Evolutionary conservation across 1,140 invertebrate species (phyloP), one percentile per base, ranked within the genome.

Genomic region (Saxidomus purpurata): DNA sequence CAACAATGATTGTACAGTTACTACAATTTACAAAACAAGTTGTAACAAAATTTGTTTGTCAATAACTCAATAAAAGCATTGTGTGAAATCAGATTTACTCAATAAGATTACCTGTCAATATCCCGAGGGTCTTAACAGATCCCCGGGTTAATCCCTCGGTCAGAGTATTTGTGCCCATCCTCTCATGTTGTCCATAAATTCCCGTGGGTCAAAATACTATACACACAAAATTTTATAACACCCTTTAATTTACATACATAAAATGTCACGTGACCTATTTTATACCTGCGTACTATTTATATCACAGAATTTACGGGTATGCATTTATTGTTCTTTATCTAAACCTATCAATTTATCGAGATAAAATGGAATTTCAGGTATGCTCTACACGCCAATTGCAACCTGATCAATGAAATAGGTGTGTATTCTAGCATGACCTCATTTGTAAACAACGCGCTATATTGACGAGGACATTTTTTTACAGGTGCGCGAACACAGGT

Each of bases 211-310:
- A 84, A 47, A 34, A 38, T 38, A 38, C 38, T 81, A 52, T 17
- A 49, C 40, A 31, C 59, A 84, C 63, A 63, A 22, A 69, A 25
- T 38, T 61, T 22, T 71, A 47, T 47, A 67, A 69, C 61, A 69
- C 61, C 82, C 38, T 59, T 43, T 19, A 84, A 84, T 84, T 69
- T 69, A 84, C 61, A 47, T 84, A 84, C 61, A 84, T 40, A 84
- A 69, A 52, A 8, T 82, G 40, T 63, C 80, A 61, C 80, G 38
- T 63, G 74, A 77, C 74, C 40, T 77, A 77, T 40, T 19, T 71
- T 38, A 8, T 40, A 40, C 43, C 74, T 77, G 43, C 25, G 25
- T 77, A 47, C 74, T 77, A 77, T 77, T 47, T 47, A 49, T 77
- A 77, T 40, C 38, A 17, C 8, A 31, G 15, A 77, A 77, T 47